phyloP scores from a whole-genome alignment of 2,113 vertebrate species.

The Zosterops hypoxanthus region DNA sequence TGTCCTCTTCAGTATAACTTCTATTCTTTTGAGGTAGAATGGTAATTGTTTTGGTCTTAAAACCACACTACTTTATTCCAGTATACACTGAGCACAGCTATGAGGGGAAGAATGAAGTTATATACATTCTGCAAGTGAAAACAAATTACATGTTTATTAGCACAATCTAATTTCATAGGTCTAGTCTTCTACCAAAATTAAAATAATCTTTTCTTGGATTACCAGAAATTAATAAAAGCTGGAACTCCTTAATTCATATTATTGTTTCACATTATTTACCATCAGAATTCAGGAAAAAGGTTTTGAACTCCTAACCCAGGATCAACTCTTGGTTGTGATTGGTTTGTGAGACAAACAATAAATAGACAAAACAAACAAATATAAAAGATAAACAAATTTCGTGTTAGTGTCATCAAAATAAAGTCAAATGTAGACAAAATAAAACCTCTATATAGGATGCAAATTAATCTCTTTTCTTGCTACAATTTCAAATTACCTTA shows the following conservation, averaged over 20 bases:
- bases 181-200: not conserved
- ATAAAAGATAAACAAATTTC: too few species aligned
- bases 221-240: not conserved
- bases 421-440: not conserved
- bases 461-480: not conserved
- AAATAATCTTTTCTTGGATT: not conserved
- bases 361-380: too few species aligned
- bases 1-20: not conserved
- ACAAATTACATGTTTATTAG: not conserved
- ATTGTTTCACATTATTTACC: not conserved
- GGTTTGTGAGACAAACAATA: not conserved
- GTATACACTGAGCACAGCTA: not conserved
- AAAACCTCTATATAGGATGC: not conserved
- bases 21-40: not conserved
- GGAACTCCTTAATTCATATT: not conserved
- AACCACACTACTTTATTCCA: not conserved
- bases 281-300: not conserved
- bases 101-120: not conserved
- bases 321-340: not conserved
- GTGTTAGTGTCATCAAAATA: not conserved
- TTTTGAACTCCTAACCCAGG: not conserved
- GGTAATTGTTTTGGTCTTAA: not conserved
- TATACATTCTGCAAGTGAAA: not conserved
- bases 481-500: not conserved
- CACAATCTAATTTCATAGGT: not conserved